A percentile compares a stretch with the other conserved stretches of the same genome.
These are phyloP conservation scores for Suricata suricatta DNA, from an alignment of 2,113 vertebrate genomes.

Conservation along the genomic window DNA sequence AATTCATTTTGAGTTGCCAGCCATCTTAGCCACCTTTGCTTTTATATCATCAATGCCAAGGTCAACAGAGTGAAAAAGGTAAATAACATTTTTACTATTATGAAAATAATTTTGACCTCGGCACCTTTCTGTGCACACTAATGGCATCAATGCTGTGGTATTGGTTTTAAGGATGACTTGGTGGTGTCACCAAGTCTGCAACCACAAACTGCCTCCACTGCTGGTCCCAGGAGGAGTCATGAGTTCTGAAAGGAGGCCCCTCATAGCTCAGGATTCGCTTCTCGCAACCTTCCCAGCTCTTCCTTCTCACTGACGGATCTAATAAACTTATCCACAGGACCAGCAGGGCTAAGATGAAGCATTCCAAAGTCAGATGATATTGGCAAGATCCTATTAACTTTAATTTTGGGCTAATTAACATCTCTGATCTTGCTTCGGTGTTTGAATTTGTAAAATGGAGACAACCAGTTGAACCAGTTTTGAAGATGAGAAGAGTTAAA, in stretches of 20 bases:
- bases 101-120: background rate
- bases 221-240: background rate
- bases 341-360: background rate
- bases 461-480: background rate
- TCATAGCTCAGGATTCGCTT: no score
- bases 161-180: background rate
- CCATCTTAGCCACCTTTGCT: background rate
- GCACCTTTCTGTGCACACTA: background rate
- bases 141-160: background rate
- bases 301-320: background rate
- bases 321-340: background rate
- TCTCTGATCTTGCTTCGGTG: background rate
- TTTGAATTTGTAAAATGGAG: background rate
- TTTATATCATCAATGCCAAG: background rate
- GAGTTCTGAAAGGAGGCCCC: background rate
- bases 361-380: background rate
- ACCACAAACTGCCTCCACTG: accelerated
- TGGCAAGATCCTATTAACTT: background rate
- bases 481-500: background rate
- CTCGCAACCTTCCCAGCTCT: background rate
- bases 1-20: background rate
- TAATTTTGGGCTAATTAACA: background rate
- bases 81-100: background rate
- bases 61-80: background rate
- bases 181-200: background rate